A percentile compares a stretch with the other conserved stretches of the same genome.
phyloP scores from a whole-genome alignment of 2,113 vertebrate species.

The Amphilophus citrinellus region DNA sequence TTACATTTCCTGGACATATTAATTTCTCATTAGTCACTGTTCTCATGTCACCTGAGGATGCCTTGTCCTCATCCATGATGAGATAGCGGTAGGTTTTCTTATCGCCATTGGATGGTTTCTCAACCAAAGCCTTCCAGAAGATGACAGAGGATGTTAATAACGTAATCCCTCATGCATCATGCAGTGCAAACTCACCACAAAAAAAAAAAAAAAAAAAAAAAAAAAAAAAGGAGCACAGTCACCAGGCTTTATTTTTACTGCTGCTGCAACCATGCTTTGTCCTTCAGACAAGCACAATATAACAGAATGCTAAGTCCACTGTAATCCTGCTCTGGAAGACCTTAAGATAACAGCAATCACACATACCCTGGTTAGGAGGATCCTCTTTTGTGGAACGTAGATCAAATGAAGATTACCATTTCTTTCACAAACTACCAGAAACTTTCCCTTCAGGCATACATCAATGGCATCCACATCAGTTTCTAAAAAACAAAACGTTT shows the following conservation, averaged over 20 bases:
- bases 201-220: not conserved
- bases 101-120: slow-evolving; percentile 71
- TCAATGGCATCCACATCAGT: slow-evolving; percentile 89
- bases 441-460: slow-evolving; percentile 87
- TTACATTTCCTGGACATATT: not conserved
- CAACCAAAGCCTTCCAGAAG: slow-evolving; percentile 81
- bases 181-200: not conserved
- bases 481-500: slow-evolving; percentile 78
- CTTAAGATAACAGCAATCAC: not conserved
- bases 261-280: not conserved
- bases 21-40: not conserved
- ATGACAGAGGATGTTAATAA: not conserved
- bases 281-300: not conserved
- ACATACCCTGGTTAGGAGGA: slow-evolving; percentile 89
- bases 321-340: not conserved
- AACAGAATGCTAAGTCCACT: not conserved
- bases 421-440: slow-evolving; percentile 93
- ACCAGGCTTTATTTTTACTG: not conserved
- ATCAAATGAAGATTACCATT: slow-evolving; percentile 93
- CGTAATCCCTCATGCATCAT: not conserved
- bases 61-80: slow-evolving; percentile 83
- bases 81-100: slow-evolving; percentile 85
- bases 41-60: slow-evolving; percentile 78
- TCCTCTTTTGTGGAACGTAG: slow-evolving; percentile 89
- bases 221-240: not conserved